phyloP scores from a whole-genome alignment of 2,113 vertebrate genomes.

The Chlorodrepanis virens region DNA sequence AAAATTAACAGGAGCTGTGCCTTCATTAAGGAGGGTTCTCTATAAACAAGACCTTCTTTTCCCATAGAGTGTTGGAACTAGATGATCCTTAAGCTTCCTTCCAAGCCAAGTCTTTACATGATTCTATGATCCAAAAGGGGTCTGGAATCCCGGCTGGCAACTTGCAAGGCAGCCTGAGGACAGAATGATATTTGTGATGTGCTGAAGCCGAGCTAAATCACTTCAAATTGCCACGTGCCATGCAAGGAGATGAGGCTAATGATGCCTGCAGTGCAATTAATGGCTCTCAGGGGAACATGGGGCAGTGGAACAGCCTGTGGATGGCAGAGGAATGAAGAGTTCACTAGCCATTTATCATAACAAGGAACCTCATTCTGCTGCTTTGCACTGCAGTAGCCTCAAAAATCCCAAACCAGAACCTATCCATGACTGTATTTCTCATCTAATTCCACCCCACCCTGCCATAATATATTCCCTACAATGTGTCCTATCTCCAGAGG shows the following conservation, averaged over 20 bases:
- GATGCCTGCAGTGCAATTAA: not conserved
- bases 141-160: not conserved
- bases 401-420: not conserved
- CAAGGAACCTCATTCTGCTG: not conserved
- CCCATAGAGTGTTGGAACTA: not conserved
- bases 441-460: not conserved
- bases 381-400: accelerated
- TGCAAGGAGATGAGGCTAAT: not conserved
- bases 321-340: not conserved
- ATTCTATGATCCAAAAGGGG: not conserved
- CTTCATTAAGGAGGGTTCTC: not conserved
- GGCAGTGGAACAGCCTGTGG: not conserved
- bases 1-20: not conserved
- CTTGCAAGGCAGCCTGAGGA: not conserved
- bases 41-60: not conserved
- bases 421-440: not conserved
- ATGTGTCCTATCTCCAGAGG: not conserved
- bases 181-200: not conserved
- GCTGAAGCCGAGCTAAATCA: not conserved
- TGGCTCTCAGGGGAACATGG: not conserved
- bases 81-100: not conserved
- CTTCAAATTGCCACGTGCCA: not conserved
- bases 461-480: not conserved
- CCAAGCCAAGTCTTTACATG: not conserved
- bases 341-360: not conserved